Base-by-base conservation (phyloP, 2,888 invertebrate species). In the Deilephila elpenor region DNA sequence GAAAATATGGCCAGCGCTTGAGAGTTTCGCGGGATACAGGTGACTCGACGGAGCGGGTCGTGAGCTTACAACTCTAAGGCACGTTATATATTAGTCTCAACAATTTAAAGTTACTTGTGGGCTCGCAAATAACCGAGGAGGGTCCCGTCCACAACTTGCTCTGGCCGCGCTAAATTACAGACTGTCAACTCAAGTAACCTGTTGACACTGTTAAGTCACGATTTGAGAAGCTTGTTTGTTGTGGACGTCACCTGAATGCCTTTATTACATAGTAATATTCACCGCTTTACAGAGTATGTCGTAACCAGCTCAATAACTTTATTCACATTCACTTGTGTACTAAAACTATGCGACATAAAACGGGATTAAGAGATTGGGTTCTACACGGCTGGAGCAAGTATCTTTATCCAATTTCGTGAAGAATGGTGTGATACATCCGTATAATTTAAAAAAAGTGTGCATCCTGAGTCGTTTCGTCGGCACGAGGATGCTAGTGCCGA, bases 141-240 rank as follows among this genome's bases (percentile, higher is more conserved):
- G 87, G 85, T 83, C 85, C 83, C 86, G 86, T 88, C 86, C 86
- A 79, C 88, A 92, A 90, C 84, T 92, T 90, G 85, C 88, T 87
- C 88, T 86, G 84, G 83, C 82, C 84, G 83, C 86, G 87, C 88
- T 89, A 93, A 94, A 93, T 94, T 92, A 93, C 90, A 91, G 90
- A 89, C 91, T 89, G 91, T 89, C 90, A 89, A 89, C 89, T 93
- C 91, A 90, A 92, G 93, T 91, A 91, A 93, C 93, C 93, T 92
- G 93, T 93, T 94, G 93, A 91, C 91, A 88, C 85, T 88, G 87
- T 88, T 88, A 87, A 86, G 88, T 90, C 86, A 85, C 83, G 83
- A 88, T 89, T 89, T 87, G 85, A 86, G 86, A 85, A 85, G 84
- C 83, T 84, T 88, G 88, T 89, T 88, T 87, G 83, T 84, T 85